Base-by-base conservation (phyloP, 2,113 vertebrate species). In the Sceloporus undulatus region DNA sequence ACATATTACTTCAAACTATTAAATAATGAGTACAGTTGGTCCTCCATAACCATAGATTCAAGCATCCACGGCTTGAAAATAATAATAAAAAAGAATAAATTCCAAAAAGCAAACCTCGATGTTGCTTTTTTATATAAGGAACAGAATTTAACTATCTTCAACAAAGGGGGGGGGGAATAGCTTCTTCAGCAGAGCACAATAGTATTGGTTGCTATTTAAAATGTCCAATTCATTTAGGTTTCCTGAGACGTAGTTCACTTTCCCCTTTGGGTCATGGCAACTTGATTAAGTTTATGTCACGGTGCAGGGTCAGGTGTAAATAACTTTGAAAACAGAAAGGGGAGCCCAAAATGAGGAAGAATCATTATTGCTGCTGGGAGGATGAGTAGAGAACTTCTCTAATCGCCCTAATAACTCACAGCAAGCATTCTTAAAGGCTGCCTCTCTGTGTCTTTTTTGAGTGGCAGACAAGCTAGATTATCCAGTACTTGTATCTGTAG, bases 241-340 rank as follows among this genome's bases (percentile, higher is more conserved):
- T 74, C 21, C 21, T 9, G 71, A 75, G 27, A 76, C 4, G 56
- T 13, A 38, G 13, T 70, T 79, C 73, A 38, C n/a, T 21, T 27
- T 38, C 73, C 54, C 14, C 40, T 74, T n/a, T 78, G 74, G 54
- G 81, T 88, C 65, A 59, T 40, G 34, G 73, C 68, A 79, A 86
- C 54, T 75, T n/a, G 65, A 88, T 10, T 75, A 84, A 91, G 42
- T 27, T 79, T 54, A 79, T 79, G 68, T 3, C 75, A 74, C 62
- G 40, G 42, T 27, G 29, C n/a, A 65, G 42, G 75, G 56, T 86
- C 75, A 86, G 86, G 80, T 76, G 82, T 42, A 52, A 82, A 88
- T 29, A 42, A 11, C 62, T 79, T 27, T 16, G 75, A 68, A 73
- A 40, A 27, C 9, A 16, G 42, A 79, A 86, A 9, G 7, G 40